Evolutionary conservation across 2,888 invertebrate species (phyloP).

Genomic region (Synanthedon vespiformis): DNA sequence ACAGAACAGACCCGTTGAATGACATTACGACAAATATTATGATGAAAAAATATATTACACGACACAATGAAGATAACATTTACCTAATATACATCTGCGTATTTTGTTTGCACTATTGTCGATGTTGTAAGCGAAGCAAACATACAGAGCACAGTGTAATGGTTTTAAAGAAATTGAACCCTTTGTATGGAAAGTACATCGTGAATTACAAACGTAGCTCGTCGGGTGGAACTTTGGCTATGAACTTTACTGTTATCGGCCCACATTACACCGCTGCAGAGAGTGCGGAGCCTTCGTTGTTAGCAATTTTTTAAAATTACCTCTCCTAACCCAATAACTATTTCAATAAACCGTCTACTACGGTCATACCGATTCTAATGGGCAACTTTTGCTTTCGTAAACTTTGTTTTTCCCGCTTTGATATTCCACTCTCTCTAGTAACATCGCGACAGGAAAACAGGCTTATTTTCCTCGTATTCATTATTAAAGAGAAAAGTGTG

Average conservation of each 20-base stretch:
- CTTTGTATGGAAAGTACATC: slow-evolving; percentile 45
- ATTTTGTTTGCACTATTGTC: too few relatives aligned
- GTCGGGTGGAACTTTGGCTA: slow-evolving; percentile 52
- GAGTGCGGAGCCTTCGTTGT: slow-evolving; percentile 44
- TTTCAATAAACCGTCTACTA: slow-evolving; percentile 58
- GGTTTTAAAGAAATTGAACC: slow-evolving; percentile 51
- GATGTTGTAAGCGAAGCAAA: too few relatives aligned
- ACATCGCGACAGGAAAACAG: slow-evolving; percentile 25
- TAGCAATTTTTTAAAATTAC: slow-evolving; percentile 63
- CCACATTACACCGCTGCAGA: slow-evolving; percentile 55
- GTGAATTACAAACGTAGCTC: slow-evolving; percentile 38
- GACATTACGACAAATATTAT: too few relatives aligned
- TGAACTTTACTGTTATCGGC: slow-evolving; percentile 65
- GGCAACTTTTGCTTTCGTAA: slow-evolving; percentile 56
- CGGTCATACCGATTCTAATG: slow-evolving; percentile 50
- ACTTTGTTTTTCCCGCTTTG: slow-evolving; percentile 40
- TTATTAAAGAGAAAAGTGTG: slow-evolving; percentile 3
- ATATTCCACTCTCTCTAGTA: slow-evolving; percentile 23
- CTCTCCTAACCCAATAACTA: slow-evolving; percentile 47
- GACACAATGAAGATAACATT: too few relatives aligned
- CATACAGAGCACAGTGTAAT: slow-evolving; percentile 29
- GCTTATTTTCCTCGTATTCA: slow-evolving; percentile 25
- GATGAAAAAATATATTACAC: too few relatives aligned
- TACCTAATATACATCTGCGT: too few relatives aligned
- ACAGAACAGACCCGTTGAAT: too few relatives aligned